Percentiles rank a stretch among this genome's conserved stretches.
Evolutionary conservation across 2,888 invertebrate species (phyloP).

Genomic region (Erebia aethiops): DNA sequence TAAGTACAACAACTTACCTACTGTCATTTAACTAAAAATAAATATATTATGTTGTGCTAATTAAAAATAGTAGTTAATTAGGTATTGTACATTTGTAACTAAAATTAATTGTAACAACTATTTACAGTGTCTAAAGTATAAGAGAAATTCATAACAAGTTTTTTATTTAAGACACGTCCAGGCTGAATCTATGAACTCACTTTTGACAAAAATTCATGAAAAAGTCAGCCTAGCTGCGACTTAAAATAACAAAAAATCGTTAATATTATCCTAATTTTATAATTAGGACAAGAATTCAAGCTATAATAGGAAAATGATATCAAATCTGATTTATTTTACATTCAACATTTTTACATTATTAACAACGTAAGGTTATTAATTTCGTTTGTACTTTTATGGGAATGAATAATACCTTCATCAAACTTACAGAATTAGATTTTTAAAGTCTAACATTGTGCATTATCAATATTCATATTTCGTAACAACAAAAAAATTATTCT

Average conservation of each 20-base stretch:
- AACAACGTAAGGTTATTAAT: no score
- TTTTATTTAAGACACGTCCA: neutral
- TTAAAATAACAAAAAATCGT: conserved; percentile 2
- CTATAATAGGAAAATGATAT: neutral
- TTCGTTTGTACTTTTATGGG: no score
- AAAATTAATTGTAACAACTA: neutral
- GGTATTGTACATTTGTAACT: neutral
- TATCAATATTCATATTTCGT: neutral
- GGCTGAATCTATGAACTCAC: neutral
- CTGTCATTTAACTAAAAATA: neutral
- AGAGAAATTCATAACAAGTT: conserved; percentile 1
- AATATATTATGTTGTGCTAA: neutral
- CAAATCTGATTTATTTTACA: neutral
- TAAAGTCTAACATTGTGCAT: no score
- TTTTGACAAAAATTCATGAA: neutral
- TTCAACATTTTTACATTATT: no score
- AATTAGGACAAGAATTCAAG: no score
- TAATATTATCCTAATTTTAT: neutral
- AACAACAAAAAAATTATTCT: neutral
- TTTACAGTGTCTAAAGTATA: neutral
- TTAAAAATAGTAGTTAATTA: neutral
- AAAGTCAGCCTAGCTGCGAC: neutral
- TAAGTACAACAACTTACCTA: neutral
- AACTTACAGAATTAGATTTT: no score
- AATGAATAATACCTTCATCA: no score